Evolutionary conservation across 2,888 invertebrate genomes (phyloP).

Genomic region (Rugalucina vietnamica): DNA sequence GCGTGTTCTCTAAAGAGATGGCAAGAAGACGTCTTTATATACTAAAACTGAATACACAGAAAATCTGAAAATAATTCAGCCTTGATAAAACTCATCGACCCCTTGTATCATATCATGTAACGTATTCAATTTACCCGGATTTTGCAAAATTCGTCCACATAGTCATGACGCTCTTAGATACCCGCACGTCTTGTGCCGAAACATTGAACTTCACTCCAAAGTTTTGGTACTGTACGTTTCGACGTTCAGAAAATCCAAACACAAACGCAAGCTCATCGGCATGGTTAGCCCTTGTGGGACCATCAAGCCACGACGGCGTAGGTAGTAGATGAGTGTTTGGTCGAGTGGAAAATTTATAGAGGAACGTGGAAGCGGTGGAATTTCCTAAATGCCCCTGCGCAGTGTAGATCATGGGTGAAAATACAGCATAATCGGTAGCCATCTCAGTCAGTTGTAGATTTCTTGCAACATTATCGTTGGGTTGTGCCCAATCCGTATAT

Average conservation of each 20-base stretch:
- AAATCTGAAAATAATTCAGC: too few species aligned
- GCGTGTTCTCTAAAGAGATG: too few species aligned
- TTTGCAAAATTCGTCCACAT: neutral
- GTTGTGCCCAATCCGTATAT: neutral
- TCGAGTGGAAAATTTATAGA: neutral
- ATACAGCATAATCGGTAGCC: neutral
- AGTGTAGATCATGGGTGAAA: neutral
- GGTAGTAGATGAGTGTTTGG: neutral
- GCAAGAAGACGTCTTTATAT: too few species aligned
- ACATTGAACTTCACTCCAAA: neutral
- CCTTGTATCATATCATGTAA: too few species aligned
- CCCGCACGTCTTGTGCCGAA: neutral
- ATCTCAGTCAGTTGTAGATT: neutral
- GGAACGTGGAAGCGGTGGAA: neutral
- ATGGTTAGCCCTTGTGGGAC: neutral
- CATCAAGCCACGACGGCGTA: neutral
- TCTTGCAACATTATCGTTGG: neutral
- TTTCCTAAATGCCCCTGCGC: neutral
- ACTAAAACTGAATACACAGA: too few species aligned
- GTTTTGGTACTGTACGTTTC: neutral
- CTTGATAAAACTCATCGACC: too few species aligned
- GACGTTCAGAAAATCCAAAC: neutral
- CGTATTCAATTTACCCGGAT: neutral
- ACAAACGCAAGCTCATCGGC: neutral
- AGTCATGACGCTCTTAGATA: neutral